Conservation (phyloP, 2,113 vertebrate species). For the Microcebus murinus region DNA sequence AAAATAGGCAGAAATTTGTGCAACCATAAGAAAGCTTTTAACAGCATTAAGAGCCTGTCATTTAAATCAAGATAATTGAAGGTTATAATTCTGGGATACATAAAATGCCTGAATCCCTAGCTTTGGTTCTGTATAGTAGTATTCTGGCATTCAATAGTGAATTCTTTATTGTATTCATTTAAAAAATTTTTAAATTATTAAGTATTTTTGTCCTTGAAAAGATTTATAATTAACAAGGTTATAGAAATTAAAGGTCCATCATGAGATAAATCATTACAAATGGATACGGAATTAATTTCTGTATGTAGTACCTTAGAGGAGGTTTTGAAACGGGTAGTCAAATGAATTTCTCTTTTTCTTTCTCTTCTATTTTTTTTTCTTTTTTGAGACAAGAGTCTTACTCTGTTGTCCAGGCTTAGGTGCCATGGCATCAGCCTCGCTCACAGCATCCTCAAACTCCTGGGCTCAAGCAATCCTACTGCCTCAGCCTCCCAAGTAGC, state of each 20-base stretch:
- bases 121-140: not conserved
- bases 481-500: no score
- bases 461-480: no score
- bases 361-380: not conserved
- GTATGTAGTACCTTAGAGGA: not conserved
- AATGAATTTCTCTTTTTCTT: not conserved
- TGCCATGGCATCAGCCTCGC: no score
- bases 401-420: no score
- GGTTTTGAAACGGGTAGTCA: not conserved
- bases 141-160: not conserved
- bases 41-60: not conserved
- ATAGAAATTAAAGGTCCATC: conserved; percentile 10
- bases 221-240: not conserved
- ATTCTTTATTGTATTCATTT: conserved; percentile 34
- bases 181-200: conserved; percentile 4
- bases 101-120: not conserved
- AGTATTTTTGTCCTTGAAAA: not conserved
- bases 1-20: not conserved
- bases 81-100: not conserved
- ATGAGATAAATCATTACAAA: not conserved
- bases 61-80: not conserved
- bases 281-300: not conserved
- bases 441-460: no score
- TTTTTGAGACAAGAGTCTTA: no score
- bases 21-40: not conserved